These are phyloP conservation scores for Prinia subflava DNA, from an alignment of 2,113 vertebrate species.

Conservation along the genomic window DNA sequence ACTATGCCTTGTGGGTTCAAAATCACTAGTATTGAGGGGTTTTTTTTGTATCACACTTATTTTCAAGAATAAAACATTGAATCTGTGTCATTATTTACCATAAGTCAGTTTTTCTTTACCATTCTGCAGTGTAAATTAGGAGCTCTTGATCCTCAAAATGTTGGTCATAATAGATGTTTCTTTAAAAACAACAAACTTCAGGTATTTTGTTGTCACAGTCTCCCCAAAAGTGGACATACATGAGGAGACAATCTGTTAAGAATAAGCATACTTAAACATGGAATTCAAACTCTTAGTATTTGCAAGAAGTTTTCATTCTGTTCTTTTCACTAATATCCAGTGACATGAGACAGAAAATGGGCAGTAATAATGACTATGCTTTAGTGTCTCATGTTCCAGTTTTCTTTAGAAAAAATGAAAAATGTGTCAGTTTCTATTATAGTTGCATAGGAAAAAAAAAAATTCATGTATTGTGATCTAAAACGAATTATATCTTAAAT, in stretches of 20 bases:
- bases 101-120: neutral
- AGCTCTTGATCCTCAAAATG: neutral
- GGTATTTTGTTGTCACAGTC: neutral
- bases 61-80: neutral
- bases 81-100: neutral
- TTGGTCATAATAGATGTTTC: neutral
- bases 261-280: neutral
- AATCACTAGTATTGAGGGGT: neutral
- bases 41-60: neutral
- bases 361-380: neutral
- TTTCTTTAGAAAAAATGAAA: neutral
- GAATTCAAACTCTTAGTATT: neutral
- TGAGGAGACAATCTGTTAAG: neutral
- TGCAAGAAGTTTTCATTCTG: neutral
- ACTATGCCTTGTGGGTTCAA: neutral
- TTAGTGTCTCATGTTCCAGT: neutral
- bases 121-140: neutral
- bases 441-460: neutral
- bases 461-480: neutral
- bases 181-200: neutral
- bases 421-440: neutral
- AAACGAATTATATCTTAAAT: neutral
- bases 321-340: neutral
- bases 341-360: neutral
- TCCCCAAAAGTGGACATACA: neutral